A percentile compares a stretch with the other conserved stretches of the same genome.
phyloP scores from a whole-genome alignment of 2,888 invertebrate species.

The Sisyra terminalis region DNA sequence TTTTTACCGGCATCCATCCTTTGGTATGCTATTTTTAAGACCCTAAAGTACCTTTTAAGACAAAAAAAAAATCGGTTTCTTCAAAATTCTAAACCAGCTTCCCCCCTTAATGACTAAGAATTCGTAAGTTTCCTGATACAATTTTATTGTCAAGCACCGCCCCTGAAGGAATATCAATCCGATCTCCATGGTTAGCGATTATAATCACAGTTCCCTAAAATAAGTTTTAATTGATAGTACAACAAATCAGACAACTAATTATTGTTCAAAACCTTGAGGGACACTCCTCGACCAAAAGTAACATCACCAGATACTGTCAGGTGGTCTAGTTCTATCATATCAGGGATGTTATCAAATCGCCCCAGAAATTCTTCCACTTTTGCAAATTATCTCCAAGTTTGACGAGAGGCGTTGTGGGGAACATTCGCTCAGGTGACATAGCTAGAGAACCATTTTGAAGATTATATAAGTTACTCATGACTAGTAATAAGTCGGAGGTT shows the following conservation, averaged over 20 bases:
- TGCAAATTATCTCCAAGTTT: conserved; percentile 94
- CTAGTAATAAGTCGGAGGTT: conserved; percentile 87
- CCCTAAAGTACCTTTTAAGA: too few relatives aligned
- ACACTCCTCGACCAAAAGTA: conserved; percentile 89
- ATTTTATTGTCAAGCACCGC: conserved; percentile 97
- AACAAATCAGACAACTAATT: too few relatives aligned
- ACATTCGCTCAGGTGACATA: conserved; percentile 92
- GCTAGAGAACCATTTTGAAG: conserved; percentile 78
- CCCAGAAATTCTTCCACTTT: conserved; percentile 91
- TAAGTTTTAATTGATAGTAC: neutral
- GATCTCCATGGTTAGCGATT: conserved; percentile 98
- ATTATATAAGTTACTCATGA: conserved; percentile 96
- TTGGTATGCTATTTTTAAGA: too few relatives aligned
- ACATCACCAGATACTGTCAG: conserved; percentile 98
- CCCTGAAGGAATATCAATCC: conserved; percentile 96
- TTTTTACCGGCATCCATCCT: too few relatives aligned
- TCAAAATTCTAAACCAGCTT: too few relatives aligned
- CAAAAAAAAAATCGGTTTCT: too few relatives aligned
- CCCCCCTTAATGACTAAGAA: conserved; percentile 84
- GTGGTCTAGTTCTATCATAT: conserved; percentile 93
- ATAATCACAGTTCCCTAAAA: conserved; percentile 94
- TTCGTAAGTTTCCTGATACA: conserved; percentile 95
- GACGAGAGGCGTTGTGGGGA: conserved; percentile 92
- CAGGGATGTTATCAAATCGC: conserved; percentile 91
- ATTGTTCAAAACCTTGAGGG: conserved; percentile 52